Evolutionary conservation across 1,140 invertebrate genomes (phyloP).

Genomic region (Drosophila takahashii): DNA sequence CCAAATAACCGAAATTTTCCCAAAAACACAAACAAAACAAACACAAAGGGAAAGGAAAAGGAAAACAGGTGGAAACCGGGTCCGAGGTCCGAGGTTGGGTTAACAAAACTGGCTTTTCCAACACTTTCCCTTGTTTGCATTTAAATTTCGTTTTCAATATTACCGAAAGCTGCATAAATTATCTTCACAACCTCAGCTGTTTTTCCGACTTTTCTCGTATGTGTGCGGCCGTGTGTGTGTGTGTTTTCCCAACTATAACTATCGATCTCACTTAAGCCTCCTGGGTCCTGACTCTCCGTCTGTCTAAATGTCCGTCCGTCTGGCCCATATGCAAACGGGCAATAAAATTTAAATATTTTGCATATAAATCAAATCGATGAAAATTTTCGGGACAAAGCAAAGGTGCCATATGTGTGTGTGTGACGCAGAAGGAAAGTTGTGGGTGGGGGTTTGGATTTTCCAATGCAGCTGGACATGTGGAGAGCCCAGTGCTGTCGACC

Average conservation of each 20-base stretch:
- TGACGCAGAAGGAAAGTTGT: background rate
- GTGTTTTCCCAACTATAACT: slow-evolving; percentile 56
- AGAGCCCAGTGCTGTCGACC: background rate
- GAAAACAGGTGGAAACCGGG: slow-evolving; percentile 7
- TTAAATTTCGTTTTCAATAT: slow-evolving; percentile 72
- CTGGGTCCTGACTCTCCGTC: slow-evolving; percentile 8
- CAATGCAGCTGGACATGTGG: slow-evolving; percentile 38
- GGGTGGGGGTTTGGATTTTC: slow-evolving; percentile 20
- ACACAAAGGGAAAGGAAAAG: slow-evolving; percentile 1
- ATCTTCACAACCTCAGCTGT: slow-evolving; percentile 44
- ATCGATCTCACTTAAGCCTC: slow-evolving; percentile 77
- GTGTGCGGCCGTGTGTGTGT: slow-evolving; percentile 6
- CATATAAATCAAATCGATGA: slow-evolving; percentile 82
- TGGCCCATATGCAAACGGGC: slow-evolving; percentile 75
- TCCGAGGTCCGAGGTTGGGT: background rate
- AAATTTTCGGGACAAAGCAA: slow-evolving; percentile 70
- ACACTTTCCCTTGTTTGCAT: slow-evolving; percentile 51
- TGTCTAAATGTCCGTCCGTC: slow-evolving; percentile 12
- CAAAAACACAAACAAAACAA: background rate
- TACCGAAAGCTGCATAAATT: slow-evolving; percentile 70
- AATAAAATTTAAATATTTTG: slow-evolving; percentile 83
- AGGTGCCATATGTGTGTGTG: slow-evolving; percentile 33
- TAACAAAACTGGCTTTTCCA: slow-evolving; percentile 49
- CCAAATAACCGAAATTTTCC: slow-evolving; percentile 1
- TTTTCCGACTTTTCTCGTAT: slow-evolving; percentile 20